Conservation (phyloP, 2,113 vertebrate species). For the Tylochromis polylepis region DNA sequence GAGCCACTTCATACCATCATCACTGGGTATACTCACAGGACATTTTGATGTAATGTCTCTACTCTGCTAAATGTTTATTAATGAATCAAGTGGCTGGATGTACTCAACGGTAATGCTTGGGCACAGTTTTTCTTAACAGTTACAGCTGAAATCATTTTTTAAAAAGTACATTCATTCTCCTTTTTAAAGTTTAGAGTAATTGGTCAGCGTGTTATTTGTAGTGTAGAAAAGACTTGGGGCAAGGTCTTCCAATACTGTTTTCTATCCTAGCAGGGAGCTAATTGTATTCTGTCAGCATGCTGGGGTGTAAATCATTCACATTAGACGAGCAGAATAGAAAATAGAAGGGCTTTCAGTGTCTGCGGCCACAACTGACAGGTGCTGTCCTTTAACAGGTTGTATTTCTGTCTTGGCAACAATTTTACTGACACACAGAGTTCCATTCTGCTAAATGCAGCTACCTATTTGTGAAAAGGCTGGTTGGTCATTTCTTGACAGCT, state of each 20-base stretch:
- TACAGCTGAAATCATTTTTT: not conserved
- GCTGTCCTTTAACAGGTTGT: not conserved
- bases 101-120: not conserved
- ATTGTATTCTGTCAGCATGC: constrained; percentile 32
- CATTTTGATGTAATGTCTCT: not conserved
- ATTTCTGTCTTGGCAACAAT: not conserved
- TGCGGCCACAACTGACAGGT: not conserved
- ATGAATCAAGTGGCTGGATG: not conserved
- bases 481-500: not conserved
- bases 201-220: not conserved
- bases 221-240: not conserved
- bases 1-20: not conserved
- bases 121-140: not conserved
- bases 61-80: not conserved
- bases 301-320: constrained; percentile 19
- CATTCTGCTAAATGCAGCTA: not conserved
- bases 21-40: not conserved
- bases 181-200: not conserved
- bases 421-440: not conserved
- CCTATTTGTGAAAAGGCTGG: not conserved
- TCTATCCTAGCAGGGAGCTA: constrained; percentile 22
- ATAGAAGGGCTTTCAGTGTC: not conserved
- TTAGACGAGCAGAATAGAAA: constrained; percentile 20
- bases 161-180: not conserved
- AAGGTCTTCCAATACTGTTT: not conserved